Evolutionary conservation across 2,113 vertebrate genomes (phyloP), one percentile per base, ranked within the genome.

Genomic region (Mungos mungo): DNA sequence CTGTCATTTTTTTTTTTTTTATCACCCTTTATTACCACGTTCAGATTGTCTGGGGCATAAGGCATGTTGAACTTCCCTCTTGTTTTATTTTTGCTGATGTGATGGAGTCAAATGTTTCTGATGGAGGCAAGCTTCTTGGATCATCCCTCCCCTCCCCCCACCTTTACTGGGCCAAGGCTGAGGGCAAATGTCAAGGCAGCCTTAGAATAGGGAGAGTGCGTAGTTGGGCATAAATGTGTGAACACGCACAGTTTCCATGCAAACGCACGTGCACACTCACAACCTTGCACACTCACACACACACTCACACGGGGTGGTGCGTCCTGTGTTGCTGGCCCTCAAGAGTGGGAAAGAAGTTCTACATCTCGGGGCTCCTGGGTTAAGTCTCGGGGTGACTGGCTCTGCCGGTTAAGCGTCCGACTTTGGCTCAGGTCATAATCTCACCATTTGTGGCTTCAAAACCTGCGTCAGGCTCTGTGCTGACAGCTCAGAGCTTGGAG

Each of bases 1-100:
- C 96, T 98, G 97, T 98, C 98, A 97, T 95, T 92, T 90, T 90
- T 97, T 97, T 97, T 97, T 97, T 93, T 65, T 65, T 69, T n/a
- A 93, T 98, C 95, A 97, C 23, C 10, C 93, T 47, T 2, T 86
- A 79, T 97, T 97, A 60, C 82, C 69, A 74, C 85, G 35, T 35
- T 52, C 38, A 88, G 80, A 54, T 95, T 52, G 29, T 25, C 76
- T n/a, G 74, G 65, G 68, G 85, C 63, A 4, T 16, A 15, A 41
- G 29, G 80, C 68, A 54, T 10, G 0, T 12, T 88, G 72, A 69
- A 54, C 33, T 68, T 94, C 47, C 76, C 8, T 84, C 31, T 13
- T 47, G 16, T 60, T 35, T 87, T 80, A 21, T 77, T 85, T 86
- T 87, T 77, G 31, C 84, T 83, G 29, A n/a, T 74, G 45, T 14